Conservation (phyloP, 2,797 vertebrate genomes). For the Pagetopsis macropterus region DNA sequence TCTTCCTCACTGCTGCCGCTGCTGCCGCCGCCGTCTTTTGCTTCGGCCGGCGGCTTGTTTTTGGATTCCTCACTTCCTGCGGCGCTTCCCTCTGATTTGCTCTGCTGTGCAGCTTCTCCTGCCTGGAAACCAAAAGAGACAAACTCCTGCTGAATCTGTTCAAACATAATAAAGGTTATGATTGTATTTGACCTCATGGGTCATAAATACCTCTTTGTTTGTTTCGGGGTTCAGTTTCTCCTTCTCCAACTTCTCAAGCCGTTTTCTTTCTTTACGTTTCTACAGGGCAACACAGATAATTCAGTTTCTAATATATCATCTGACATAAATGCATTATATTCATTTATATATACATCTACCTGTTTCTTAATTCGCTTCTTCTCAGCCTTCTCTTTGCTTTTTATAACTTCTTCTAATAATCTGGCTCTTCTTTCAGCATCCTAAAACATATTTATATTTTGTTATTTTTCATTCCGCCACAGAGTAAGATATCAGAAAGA, state of each 20-base stretch:
- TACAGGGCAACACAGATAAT: slow-evolving; percentile 23
- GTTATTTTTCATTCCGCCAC: too few species aligned
- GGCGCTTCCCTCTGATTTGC: slow-evolving; percentile 28
- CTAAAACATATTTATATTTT: slow-evolving; percentile 31
- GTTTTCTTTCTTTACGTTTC: slow-evolving; percentile 70
- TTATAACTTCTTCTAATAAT: slow-evolving; percentile 54
- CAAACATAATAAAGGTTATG: neutral
- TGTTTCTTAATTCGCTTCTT: slow-evolving; percentile 75
- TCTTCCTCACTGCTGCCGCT: slow-evolving; percentile 49
- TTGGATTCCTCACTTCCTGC: slow-evolving; percentile 11
- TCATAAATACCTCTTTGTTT: slow-evolving; percentile 43
- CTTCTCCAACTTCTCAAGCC: slow-evolving; percentile 56
- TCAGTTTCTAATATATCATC: neutral
- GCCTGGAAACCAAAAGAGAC: slow-evolving; percentile 37
- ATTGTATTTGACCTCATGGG: too few species aligned
- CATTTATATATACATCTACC: slow-evolving; percentile 27
- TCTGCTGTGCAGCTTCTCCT: slow-evolving; percentile 5
- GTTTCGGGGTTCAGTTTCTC: slow-evolving; percentile 44
- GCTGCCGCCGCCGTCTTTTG: slow-evolving; percentile 44
- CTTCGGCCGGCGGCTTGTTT: slow-evolving; percentile 11
- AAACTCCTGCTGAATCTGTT: neutral
- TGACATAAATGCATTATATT: neutral
- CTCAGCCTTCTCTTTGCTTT: slow-evolving; percentile 64
- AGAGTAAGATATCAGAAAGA: too few species aligned
- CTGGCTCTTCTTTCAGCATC: slow-evolving; percentile 46